phyloP scores from a whole-genome alignment of 1,140 invertebrate genomes.

The Halesus radiatus region DNA sequence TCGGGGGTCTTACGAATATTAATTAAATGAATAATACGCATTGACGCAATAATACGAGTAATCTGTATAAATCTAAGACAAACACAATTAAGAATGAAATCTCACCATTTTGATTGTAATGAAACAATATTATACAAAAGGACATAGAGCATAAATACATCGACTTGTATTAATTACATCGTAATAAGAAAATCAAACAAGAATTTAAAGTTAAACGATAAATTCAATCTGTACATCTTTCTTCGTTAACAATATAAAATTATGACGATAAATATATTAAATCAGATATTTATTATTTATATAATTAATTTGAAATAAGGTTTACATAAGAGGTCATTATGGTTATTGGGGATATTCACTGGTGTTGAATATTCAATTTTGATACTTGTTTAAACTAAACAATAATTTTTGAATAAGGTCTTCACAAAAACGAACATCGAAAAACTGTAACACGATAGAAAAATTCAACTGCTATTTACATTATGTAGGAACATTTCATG shows the following conservation, averaged over 20 bases:
- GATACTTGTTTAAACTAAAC: conserved; percentile 6
- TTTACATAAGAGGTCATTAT: conserved; percentile 72
- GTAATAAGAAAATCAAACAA: conserved; percentile 37
- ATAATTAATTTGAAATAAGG: conserved; percentile 71
- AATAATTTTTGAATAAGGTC: conserved; percentile 51
- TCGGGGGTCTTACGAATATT: conserved; percentile 38
- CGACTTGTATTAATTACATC: conserved; percentile 50
- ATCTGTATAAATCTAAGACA: conserved; percentile 40
- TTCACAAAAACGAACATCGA: conserved; percentile 5
- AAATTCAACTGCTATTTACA: conserved; percentile 56
- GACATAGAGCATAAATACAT: conserved; percentile 51
- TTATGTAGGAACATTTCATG: conserved; percentile 55
- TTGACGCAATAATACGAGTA: conserved; percentile 21
- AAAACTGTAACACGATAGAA: conserved; percentile 42
- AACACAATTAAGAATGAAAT: conserved; percentile 48
- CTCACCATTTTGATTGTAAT: conserved; percentile 43
- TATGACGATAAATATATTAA: conserved; percentile 72
- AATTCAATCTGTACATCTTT: conserved; percentile 52
- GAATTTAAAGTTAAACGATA: conserved; percentile 46
- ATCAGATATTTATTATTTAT: conserved; percentile 66
- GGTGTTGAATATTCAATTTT: conserved; percentile 31
- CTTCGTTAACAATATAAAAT: conserved; percentile 64
- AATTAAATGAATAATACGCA: conserved; percentile 48
- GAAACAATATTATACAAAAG: conserved; percentile 56
- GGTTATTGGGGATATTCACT: conserved; percentile 61